phyloP scores from a whole-genome alignment of 2,888 invertebrate species.

The Zhuqinia jingwanae region DNA sequence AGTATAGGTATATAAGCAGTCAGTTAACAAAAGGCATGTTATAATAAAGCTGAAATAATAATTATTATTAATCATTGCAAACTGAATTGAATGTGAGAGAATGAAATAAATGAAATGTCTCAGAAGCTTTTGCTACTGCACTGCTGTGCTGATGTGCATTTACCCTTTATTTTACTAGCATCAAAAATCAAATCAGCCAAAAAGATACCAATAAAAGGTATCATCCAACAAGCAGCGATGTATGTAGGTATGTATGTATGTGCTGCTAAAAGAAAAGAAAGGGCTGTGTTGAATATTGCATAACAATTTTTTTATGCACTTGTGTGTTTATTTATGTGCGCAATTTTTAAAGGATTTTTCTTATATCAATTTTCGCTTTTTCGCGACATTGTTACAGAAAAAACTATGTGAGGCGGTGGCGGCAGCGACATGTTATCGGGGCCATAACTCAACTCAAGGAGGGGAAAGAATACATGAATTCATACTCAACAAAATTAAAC shows the following conservation, averaged over 20 bases:
- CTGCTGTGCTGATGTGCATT: background rate
- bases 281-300: background rate
- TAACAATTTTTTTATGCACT: conserved; percentile 12
- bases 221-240: background rate
- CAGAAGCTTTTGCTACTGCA: conserved; percentile 10
- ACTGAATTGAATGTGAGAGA: background rate
- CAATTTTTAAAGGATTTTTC: background rate
- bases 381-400: too few species aligned
- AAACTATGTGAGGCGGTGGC: too few species aligned
- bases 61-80: conserved; percentile 37
- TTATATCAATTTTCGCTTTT: too few species aligned
- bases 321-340: background rate
- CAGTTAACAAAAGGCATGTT: too few species aligned
- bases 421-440: too few species aligned
- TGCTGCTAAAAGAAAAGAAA: background rate
- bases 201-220: background rate
- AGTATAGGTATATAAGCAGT: too few species aligned
- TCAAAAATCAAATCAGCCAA: background rate
- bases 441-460: too few species aligned
- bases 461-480: too few species aligned
- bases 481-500: too few species aligned
- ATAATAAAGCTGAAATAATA: conserved; percentile 27
- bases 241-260: too few species aligned
- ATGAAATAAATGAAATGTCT: conserved; percentile 13
- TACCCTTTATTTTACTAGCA: background rate